Evolutionary conservation across 2,888 invertebrate species (phyloP), one percentile per base, ranked within the genome.

Genomic region (Isotomurus palustris): DNA sequence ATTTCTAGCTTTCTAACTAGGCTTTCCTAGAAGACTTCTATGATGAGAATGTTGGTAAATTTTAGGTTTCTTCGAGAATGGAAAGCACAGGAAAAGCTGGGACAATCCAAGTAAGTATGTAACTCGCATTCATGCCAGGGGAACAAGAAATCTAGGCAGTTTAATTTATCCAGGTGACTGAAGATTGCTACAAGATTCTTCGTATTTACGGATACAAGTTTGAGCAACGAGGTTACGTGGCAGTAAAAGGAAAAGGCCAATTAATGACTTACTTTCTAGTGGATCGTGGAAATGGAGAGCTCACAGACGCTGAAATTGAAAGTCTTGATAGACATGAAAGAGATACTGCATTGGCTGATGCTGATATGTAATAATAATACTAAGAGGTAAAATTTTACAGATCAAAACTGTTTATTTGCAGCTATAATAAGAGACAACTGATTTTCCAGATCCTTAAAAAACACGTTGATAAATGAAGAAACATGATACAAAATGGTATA

Each of bases 81-180:
- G 48, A 56, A 12, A 56, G 49, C 12, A 56, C 56, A 14, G 56
- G 56, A 22, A 56, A 50, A 17, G 29, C 25, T 35, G 56, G 48
- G 12, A 50, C 41, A 35, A 56, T 56, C 14, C 56, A 56, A 36
- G 40, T 40, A 3, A 24, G 14, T 14, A 17, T 14, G 12, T 40
- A 17, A 40, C 8, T 32, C 8, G 14, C 32, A 32, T n/a, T n/a
- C n/a, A n/a, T 32, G 32, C 14, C 32, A 32, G 10, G 8, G 10
- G 8, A 32, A 10, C 10, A 32, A 32, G 32, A 32, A 32, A 32
- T 10, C 32, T 32, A 12, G 32, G 12, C 14, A 10, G 8, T 32
- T 32, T 25, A 40, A 40, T 12, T n/a, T 3, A 40, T 27, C 21
- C 22, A 45, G 27, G 47, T 41, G 19, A 49, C 49, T 3, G 49